A percentile compares a stretch with the other conserved stretches of the same genome.
phyloP scores from a whole-genome alignment of 2,113 vertebrate genomes.

The Leucopternis melanops region DNA sequence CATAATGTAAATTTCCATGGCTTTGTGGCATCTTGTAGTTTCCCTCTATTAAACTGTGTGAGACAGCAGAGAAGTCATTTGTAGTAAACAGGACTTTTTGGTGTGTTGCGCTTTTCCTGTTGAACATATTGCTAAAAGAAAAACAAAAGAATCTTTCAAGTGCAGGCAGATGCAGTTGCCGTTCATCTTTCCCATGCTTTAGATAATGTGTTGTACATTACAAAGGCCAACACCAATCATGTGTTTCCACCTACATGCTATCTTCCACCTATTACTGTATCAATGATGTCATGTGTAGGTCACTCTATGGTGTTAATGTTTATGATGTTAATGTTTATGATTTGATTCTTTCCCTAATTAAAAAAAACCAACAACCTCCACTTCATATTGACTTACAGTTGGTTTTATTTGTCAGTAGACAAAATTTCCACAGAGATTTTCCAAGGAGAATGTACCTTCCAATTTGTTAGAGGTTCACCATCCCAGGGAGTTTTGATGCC shows the following conservation, averaged over 20 bases:
- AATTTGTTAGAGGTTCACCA: not conserved
- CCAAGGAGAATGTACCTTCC: not conserved
- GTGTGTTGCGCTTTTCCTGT: not conserved
- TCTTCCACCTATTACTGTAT: not conserved
- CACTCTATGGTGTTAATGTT: not conserved
- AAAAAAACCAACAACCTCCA: not conserved
- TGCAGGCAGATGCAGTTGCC: not conserved
- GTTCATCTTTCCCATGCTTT: not conserved
- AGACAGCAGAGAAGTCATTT: not conserved
- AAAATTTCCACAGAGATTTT: not conserved
- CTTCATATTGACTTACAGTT: not conserved
- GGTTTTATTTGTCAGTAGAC: not conserved
- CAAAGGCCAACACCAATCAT: not conserved
- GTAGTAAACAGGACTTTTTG: not conserved
- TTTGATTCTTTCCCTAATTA: not conserved
- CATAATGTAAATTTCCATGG: not conserved
- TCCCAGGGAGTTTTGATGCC: not conserved
- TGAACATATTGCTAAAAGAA: not conserved
- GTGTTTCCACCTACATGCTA: not conserved
- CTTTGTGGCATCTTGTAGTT: not conserved
- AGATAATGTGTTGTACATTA: not conserved
- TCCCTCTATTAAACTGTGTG: not conserved
- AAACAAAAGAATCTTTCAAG: not conserved
- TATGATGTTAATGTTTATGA: not conserved
- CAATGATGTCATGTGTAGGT: not conserved